Evolutionary conservation across 1,140 invertebrate species (phyloP).

Genomic region (Theocolax elegans): DNA sequence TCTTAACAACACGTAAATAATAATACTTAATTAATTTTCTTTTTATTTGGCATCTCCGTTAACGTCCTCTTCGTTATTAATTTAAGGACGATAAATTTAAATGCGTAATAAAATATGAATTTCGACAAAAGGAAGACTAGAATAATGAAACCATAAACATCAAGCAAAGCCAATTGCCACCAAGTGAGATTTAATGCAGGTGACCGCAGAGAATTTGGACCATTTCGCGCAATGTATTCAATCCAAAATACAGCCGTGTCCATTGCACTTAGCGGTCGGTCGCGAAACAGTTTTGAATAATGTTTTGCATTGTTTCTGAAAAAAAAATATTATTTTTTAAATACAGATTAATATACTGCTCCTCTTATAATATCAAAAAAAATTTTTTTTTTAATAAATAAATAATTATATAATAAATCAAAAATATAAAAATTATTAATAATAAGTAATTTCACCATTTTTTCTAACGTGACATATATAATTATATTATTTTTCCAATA

Average conservation of each 20-base stretch:
- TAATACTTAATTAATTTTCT: no score
- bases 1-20: no score
- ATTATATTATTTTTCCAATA: no score
- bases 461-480: no score
- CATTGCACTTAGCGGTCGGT: slow-evolving; percentile 65
- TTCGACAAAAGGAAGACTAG: slow-evolving; percentile 4
- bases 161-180: slow-evolving; percentile 54
- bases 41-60: no score
- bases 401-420: not conserved
- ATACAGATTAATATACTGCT: not conserved
- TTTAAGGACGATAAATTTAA: slow-evolving; percentile 10
- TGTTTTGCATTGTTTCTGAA: slow-evolving; percentile 41
- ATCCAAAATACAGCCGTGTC: slow-evolving; percentile 70
- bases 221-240: slow-evolving; percentile 67
- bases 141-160: slow-evolving; percentile 51
- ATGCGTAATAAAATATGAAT: not conserved
- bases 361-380: not conserved
- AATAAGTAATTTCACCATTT: no score
- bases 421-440: no score
- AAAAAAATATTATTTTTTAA: slow-evolving; percentile 13
- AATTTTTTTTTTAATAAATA: not conserved
- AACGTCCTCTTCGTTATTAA: not conserved
- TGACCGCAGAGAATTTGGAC: slow-evolving; percentile 53
- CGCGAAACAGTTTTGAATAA: slow-evolving; percentile 49
- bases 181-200: slow-evolving; percentile 48